Percentiles rank a stretch among this genome's conserved stretches.
Conservation (phyloP, 2,888 invertebrate genomes). For the Philonicus albiceps region DNA sequence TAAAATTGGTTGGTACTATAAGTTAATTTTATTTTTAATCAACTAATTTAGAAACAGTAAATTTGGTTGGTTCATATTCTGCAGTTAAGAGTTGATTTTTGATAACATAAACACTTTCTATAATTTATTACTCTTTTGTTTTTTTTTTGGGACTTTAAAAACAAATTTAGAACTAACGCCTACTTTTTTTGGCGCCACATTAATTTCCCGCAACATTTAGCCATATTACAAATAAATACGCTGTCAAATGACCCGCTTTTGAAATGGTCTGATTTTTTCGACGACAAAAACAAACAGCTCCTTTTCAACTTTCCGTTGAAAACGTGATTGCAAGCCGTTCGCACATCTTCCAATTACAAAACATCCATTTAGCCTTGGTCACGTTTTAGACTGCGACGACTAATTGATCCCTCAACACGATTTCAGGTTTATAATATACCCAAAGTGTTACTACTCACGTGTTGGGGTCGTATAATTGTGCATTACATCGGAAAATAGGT, state of each 20-base stretch:
- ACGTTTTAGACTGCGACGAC: neutral
- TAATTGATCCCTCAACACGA: neutral
- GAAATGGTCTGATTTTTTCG: neutral
- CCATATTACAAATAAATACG: neutral
- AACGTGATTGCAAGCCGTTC: neutral
- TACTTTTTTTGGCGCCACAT: neutral
- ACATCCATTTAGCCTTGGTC: neutral
- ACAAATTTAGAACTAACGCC: neutral
- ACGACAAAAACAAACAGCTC: neutral
- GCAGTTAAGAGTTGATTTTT: too few relatives aligned
- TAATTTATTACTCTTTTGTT: too few relatives aligned
- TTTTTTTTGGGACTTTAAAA: neutral
- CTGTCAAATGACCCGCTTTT: neutral
- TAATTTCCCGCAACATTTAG: neutral
- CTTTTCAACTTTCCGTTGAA: neutral
- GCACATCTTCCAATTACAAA: slow-evolving; percentile 15
- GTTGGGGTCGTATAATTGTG: neutral
- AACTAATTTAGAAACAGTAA: too few relatives aligned
- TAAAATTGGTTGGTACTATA: too few relatives aligned
- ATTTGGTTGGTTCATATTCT: too few relatives aligned
- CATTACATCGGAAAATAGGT: neutral
- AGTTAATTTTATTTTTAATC: too few relatives aligned
- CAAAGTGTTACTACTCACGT: neutral
- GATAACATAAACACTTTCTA: neutral
- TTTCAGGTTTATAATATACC: neutral